Evolutionary conservation across 2,888 invertebrate genomes (phyloP).

Genomic region (Synergus laeviventris): DNA sequence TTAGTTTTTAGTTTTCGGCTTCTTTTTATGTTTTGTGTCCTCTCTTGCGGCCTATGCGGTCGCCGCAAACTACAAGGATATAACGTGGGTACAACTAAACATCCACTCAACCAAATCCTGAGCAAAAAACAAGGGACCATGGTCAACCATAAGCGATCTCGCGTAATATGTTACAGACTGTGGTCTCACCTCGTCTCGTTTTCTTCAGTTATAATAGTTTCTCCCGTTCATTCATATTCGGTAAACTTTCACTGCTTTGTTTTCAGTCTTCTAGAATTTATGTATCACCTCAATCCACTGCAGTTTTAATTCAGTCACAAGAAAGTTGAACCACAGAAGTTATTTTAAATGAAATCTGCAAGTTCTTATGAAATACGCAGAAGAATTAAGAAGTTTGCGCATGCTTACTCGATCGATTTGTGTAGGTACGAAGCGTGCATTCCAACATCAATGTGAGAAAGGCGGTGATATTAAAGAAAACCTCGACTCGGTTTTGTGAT

Average conservation of each 20-base stretch:
- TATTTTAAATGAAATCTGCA: not conserved
- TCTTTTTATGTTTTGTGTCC: constrained; percentile 11
- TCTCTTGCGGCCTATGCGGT: constrained; percentile 36
- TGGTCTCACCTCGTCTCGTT: constrained; percentile 55
- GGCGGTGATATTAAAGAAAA: not conserved
- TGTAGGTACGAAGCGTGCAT: not conserved
- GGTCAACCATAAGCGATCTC: constrained; percentile 56
- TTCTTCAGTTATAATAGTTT: not conserved
- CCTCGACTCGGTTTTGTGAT: constrained; percentile 7
- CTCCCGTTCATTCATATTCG: not conserved
- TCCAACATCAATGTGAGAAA: too few relatives aligned
- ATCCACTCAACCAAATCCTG: constrained; percentile 4
- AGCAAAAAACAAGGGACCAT: constrained; percentile 8
- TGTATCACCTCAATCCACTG: too few relatives aligned
- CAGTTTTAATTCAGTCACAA: too few relatives aligned
- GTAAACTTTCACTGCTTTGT: not conserved
- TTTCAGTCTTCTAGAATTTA: not conserved
- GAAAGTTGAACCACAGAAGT: not conserved
- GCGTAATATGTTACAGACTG: constrained; percentile 66
- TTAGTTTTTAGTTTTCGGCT: not conserved
- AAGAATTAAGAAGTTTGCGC: too few relatives aligned
- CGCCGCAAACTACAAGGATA: constrained; percentile 15
- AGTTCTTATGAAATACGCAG: too few relatives aligned
- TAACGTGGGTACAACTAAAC: constrained; percentile 23
- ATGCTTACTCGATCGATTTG: not conserved